Evolutionary conservation across 2,888 invertebrate species (phyloP), one percentile per base, ranked within the genome.

Genomic region (Thyatira batis): DNA sequence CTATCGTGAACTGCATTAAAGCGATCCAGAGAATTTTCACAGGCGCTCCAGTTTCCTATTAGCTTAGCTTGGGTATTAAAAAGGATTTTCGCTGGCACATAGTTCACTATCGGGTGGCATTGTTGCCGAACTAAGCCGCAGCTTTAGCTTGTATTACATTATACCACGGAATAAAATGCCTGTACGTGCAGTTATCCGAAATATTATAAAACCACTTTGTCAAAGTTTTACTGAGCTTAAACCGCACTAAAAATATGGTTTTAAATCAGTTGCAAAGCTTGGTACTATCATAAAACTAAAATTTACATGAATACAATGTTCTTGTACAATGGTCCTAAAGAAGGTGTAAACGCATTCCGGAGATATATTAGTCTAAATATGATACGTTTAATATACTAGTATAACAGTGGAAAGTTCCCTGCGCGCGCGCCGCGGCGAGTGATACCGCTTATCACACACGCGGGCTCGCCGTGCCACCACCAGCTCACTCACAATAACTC

Each of bases 361-460:
- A n/a, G n/a, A n/a, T n/a, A n/a, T n/a, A n/a, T n/a, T n/a, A n/a
- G n/a, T n/a, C n/a, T n/a, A n/a, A n/a, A n/a, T n/a, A 20, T 6
- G 27, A 27, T 61, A 67, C 55, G 60, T 60, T 57, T 69, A 68
- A 61, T 66, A 48, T 57, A 65, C 69, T 60, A 64, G 68, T 77
- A 80, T 71, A 71, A 68, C 67, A 68, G 66, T 83, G 82, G 82
- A 83, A 83, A 83, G 78, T 83, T 83, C 69, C 82, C 65, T 58
- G 49, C 71, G 62, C 66, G 58, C 71, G 67, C 63, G 67, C 67
- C 66, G 52, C 58, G 63, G 65, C 68, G 52, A 53, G 50, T 74
- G 80, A 81, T 81, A 80, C 59, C 62, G 65, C 72, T 80, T 81
- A 80, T 80, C 80, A 57, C 60, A 50, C 81, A 81, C 78, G 81